Percentiles rank a stretch among this genome's conserved stretches.
phyloP scores from a whole-genome alignment of 2,797 vertebrate genomes.

The Champsocephalus esox region DNA sequence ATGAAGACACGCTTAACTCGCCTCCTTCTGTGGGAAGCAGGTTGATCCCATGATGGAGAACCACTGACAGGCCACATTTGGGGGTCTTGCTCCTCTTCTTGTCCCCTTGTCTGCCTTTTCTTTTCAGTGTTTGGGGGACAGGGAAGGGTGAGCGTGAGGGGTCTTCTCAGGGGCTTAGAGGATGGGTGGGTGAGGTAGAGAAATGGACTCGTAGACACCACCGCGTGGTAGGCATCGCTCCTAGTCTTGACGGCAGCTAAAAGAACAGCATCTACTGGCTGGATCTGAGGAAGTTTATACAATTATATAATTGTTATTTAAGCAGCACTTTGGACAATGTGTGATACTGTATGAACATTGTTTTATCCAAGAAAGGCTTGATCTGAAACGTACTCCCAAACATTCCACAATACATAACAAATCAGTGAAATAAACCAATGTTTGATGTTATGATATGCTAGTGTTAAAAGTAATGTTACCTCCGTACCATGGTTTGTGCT shows the following conservation, averaged over 20 bases:
- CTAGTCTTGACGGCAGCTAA: slow-evolving; percentile 85
- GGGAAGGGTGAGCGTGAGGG: slow-evolving; percentile 86
- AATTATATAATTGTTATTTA: slow-evolving; percentile 43
- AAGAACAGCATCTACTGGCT: slow-evolving; percentile 86
- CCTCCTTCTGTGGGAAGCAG: slow-evolving; percentile 46
- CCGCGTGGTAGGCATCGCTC: slow-evolving; percentile 78
- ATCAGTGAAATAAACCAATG: not conserved
- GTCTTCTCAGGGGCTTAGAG: slow-evolving; percentile 80
- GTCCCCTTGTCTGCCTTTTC: slow-evolving; percentile 59
- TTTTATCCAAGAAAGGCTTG: slow-evolving; percentile 25
- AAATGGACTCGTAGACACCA: slow-evolving; percentile 87
- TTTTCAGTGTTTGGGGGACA: slow-evolving; percentile 86
- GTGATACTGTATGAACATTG: slow-evolving; percentile 17
- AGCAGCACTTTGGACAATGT: slow-evolving; percentile 15
- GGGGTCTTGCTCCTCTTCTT: slow-evolving; percentile 51
- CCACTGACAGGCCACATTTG: slow-evolving; percentile 43
- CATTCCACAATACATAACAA: not conserved
- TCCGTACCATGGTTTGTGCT: slow-evolving; percentile 83
- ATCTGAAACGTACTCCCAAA: not conserved
- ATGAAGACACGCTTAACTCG: slow-evolving; percentile 6
- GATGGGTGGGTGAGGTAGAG: slow-evolving; percentile 86
- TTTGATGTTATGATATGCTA: not conserved
- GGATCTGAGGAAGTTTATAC: slow-evolving; percentile 80
- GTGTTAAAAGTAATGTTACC: not conserved
- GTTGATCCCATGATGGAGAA: slow-evolving; percentile 52